These are phyloP conservation scores for Gryllus longicercus DNA, from an alignment of 2,888 invertebrate genomes.

Conservation along the genomic window DNA sequence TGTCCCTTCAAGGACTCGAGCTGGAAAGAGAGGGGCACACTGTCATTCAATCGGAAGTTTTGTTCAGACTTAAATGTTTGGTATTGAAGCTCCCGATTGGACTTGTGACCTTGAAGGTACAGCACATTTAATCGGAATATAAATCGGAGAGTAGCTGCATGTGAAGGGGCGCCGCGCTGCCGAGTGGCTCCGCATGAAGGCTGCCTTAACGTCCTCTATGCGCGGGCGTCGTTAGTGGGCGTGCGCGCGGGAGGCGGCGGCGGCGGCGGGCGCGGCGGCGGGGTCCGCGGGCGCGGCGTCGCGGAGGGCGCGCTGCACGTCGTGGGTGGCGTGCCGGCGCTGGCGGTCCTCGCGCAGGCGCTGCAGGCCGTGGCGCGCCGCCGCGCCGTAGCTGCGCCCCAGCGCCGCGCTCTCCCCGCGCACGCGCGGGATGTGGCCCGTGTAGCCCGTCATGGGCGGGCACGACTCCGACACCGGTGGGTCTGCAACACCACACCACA, in stretches of 20 bases:
- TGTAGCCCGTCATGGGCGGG: slow-evolving; percentile 70
- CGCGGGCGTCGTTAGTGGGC: background rate
- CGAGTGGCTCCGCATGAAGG: too few relatives aligned
- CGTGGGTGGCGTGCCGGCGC: slow-evolving; percentile 20
- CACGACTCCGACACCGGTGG: slow-evolving; percentile 61
- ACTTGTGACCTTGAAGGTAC: too few relatives aligned
- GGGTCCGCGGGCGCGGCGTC: background rate
- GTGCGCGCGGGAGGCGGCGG: background rate
- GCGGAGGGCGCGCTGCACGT: background rate
- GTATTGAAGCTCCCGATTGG: too few relatives aligned
- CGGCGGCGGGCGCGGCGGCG: background rate
- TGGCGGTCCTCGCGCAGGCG: slow-evolving; percentile 48
- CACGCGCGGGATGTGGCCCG: slow-evolving; percentile 67
- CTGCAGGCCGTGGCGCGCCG: slow-evolving; percentile 62
- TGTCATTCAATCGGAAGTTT: too few relatives aligned
- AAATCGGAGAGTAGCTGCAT: too few relatives aligned
- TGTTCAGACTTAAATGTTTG: too few relatives aligned
- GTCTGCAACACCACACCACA: slow-evolving; percentile 49
- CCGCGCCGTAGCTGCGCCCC: slow-evolving; percentile 65
- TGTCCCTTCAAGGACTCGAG: too few relatives aligned
- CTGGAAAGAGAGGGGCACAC: too few relatives aligned
- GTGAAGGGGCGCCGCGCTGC: too few relatives aligned
- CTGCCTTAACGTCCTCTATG: background rate
- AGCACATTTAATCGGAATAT: too few relatives aligned
- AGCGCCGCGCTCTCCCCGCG: slow-evolving; percentile 64